Conservation (phyloP, 1,140 invertebrate species). For the Bombus ignitus region DNA sequence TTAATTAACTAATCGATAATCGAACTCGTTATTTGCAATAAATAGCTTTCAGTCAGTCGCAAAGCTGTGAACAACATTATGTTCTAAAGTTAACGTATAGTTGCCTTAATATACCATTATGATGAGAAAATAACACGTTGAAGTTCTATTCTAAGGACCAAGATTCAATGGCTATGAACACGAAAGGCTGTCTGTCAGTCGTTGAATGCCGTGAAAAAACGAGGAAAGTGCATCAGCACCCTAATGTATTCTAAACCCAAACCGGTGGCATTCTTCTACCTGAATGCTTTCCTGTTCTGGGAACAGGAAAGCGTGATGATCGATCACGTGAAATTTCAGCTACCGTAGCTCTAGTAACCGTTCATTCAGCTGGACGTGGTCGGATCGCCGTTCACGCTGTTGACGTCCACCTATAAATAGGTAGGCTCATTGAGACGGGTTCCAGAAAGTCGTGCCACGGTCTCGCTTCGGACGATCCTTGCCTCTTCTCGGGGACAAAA, state of each 20-base stretch:
- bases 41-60: too few relatives aligned
- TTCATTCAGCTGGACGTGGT: constrained; percentile 54
- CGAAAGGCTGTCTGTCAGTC: neutral
- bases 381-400: constrained; percentile 22
- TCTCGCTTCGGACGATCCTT: constrained; percentile 32
- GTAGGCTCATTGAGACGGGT: constrained; percentile 57
- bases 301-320: constrained; percentile 35
- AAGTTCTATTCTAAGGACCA: neutral
- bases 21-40: too few relatives aligned
- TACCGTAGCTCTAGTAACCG: constrained; percentile 34
- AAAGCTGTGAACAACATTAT: neutral
- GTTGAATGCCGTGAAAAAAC: neutral
- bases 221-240: neutral
- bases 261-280: constrained; percentile 19
- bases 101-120: neutral
- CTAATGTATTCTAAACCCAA: constrained; percentile 29
- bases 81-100: neutral
- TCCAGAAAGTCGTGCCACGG: constrained; percentile 52
- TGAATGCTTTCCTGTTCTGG: constrained; percentile 12
- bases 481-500: constrained; percentile 40
- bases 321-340: constrained; percentile 43
- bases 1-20: too few relatives aligned
- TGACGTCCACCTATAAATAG: constrained; percentile 59
- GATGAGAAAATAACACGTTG: neutral
- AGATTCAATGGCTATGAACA: neutral